Base-by-base conservation (phyloP, 2,113 vertebrate genomes). In the Cyphomyrus discorhynchus region DNA sequence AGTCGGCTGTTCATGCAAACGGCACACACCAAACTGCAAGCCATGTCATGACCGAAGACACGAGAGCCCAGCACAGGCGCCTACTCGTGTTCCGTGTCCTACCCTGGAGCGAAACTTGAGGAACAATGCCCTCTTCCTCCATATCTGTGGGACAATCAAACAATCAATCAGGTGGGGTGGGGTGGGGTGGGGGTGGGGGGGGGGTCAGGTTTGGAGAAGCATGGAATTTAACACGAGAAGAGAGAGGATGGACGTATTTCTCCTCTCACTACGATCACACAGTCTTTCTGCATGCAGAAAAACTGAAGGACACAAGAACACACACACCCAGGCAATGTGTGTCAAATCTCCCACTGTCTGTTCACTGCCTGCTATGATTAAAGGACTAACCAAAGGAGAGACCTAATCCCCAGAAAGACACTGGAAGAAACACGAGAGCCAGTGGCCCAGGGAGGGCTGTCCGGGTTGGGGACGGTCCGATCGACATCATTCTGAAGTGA, bases 51-150 rank as follows among this genome's bases (percentile, higher is more conserved):
- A 39, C 2, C 52, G 24, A 62, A 53, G 35, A n/a, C 88, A 27
- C 49, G 27, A 50, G 74, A 89, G 74, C 17, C 17, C 62, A 19
- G 39, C 42, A 21, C 77, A 62, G 74, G 6, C 31, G 82, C 77
- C 83, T 39, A 5, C 85, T 91, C 90, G 92, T 96, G 95, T 95
- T 96, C 94, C 93, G 86, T 95, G 93, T 93, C 95, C 93, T 96
- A 96, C 96, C 95, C 96, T 94, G 89, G 94, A 94, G 93, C 95
- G 95, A 93, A 92, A 96, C 95, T 94, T 96, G 92, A 96, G 94
- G 93, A 96, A 96, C 42, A 96, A 94, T 1, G 93, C 92, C 94
- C 93, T 94, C 89, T 94, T 96, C 93, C 94, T 96, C 91, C 92
- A 94, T 89, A 95, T 90, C 96, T 96, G 96, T 93, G 93, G 92